These are phyloP conservation scores for Operophtera brumata DNA, from an alignment of 2,888 invertebrate species.

Conservation along the genomic window DNA sequence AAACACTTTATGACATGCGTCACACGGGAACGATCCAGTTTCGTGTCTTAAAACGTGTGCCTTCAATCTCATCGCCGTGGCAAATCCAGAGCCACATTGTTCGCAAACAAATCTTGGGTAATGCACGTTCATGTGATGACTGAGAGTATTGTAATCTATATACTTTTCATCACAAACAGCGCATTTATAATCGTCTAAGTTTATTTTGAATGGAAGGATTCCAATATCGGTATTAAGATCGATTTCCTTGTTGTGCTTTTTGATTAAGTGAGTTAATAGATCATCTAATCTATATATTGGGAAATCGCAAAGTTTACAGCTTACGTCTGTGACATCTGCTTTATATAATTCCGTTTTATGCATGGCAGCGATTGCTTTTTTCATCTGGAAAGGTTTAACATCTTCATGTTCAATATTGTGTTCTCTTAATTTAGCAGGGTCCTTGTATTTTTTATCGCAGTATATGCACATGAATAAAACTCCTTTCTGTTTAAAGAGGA, in stretches of 20 bases:
- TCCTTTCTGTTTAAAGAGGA: constrained; percentile 11
- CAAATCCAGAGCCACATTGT: constrained; percentile 36
- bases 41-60: constrained; percentile 13
- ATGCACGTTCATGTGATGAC: constrained; percentile 55
- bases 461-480: constrained; percentile 40
- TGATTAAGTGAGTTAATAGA: constrained; percentile 18
- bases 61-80: constrained; percentile 24
- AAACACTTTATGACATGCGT: constrained; percentile 74
- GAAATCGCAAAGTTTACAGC: constrained; percentile 20
- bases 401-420: constrained; percentile 8
- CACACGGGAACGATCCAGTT: constrained; percentile 62
- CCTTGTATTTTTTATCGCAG: constrained; percentile 42
- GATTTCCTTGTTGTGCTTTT: constrained; percentile 18
- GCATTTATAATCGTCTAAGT: constrained; percentile 12
- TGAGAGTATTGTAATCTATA: constrained; percentile 22
- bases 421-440: constrained; percentile 12
- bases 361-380: not conserved
- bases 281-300: constrained; percentile 2
- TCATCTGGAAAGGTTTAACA: constrained; percentile 1
- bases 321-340: constrained; percentile 21
- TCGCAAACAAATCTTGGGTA: constrained; percentile 53
- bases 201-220: constrained; percentile 22
- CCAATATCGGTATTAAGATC: constrained; percentile 4
- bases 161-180: constrained; percentile 12
- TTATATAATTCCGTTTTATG: constrained; percentile 5